These are phyloP conservation scores for Mercenaria mercenaria DNA, from an alignment of 1,140 invertebrate genomes.

Conservation along the genomic window DNA sequence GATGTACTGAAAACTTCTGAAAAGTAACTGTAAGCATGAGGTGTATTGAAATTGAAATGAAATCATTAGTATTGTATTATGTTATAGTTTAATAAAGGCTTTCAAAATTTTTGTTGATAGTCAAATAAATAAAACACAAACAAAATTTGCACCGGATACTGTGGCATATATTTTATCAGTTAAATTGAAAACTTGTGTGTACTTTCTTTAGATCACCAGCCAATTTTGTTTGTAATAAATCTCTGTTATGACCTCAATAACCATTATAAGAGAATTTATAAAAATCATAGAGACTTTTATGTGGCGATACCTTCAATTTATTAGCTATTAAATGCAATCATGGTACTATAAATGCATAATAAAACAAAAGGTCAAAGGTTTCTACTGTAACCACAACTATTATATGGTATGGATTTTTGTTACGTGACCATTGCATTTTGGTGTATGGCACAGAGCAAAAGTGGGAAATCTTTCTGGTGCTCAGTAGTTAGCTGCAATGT, in stretches of 20 bases:
- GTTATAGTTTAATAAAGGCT: no score
- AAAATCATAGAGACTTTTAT: slow-evolving; percentile 14
- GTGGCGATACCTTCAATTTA: not conserved
- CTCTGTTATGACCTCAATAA: not conserved
- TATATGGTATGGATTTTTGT: no score
- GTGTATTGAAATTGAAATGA: no score
- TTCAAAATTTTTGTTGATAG: no score
- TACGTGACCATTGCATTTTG: no score
- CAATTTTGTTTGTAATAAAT: not conserved
- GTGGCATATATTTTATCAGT: not conserved
- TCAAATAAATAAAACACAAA: not conserved
- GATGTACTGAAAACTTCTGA: no score
- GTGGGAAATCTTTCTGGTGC: no score
- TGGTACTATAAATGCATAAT: not conserved
- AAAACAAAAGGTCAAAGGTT: not conserved
- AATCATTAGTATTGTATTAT: no score
- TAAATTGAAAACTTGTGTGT: not conserved
- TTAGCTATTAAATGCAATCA: not conserved
- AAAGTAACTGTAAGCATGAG: no score
- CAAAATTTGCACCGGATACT: not conserved
- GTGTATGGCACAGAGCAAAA: no score
- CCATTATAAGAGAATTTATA: not conserved
- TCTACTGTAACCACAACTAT: no score
- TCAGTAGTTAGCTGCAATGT: no score
- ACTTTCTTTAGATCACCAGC: not conserved